Evolutionary conservation across 1,140 invertebrate genomes (phyloP), one percentile per base, ranked within the genome.

Genomic region (Drosophila sproati): DNA sequence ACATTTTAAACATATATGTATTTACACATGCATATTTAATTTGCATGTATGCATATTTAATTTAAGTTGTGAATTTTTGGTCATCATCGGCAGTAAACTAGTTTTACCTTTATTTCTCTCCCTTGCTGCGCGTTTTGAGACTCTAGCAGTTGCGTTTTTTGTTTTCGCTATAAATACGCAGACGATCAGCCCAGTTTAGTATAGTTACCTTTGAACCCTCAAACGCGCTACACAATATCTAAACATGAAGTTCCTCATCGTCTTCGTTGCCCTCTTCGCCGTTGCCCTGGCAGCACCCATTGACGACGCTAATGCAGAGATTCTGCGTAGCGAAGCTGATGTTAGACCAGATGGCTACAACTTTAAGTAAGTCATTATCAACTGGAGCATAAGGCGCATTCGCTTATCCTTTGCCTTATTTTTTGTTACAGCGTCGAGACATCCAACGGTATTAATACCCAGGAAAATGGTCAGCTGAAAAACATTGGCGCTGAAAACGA

Each of bases 331-430:
- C 55, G 92, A 93, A 0, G 69, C 35, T 50, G 91, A 94, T 63
- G 93, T 94, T 62, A 91, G 92, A 10, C 60, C 93, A 5, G 93
- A 93, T 3, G 77, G 86, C 41, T 94, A 80, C 91, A 63, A 31
- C 0, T 93, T 82, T 57, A 45, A 0, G 94, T 95, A 93, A 93
- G 94, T 82, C 32, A 31, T 6, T 5, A n/a, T 1, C 0, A 35
- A 20, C 3, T 3, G 0, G 8, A n/a, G n/a, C 8, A 50, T 1
- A 5, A 20, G 5, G n/a, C 12, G 2, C 28, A 3, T 29, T 34
- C 28, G 20, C n/a, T 54, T 8, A 55, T 74, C 12, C 2, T 4
- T 41, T 20, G 20, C 20, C 20, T 3, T 2, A 12, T 41, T 41
- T 43, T 3, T 5, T 29, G 3, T 48, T 45, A 66, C 91, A 82